Percentiles rank a stretch among this genome's conserved stretches.
These are phyloP conservation scores for Adelges cooleyi DNA, from an alignment of 1,140 invertebrate genomes.

Conservation along the genomic window DNA sequence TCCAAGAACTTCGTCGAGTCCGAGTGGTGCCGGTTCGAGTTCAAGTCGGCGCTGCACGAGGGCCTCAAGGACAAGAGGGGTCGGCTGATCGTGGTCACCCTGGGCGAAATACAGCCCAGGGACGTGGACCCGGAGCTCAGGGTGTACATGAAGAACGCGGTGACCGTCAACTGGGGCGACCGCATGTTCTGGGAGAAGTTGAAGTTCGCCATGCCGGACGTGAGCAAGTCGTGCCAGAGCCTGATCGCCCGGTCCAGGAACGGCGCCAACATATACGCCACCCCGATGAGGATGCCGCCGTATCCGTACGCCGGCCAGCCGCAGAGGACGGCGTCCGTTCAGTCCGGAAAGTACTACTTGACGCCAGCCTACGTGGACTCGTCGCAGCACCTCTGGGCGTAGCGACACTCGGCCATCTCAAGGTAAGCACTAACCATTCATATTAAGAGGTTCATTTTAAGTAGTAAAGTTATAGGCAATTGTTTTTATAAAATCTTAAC, in stretches of 20 bases:
- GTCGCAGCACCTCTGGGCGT: conserved; percentile 19
- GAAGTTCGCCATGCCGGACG: conserved; percentile 76
- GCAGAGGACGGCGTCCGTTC: background rate
- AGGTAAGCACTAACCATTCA: no score
- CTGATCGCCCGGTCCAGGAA: conserved; percentile 68
- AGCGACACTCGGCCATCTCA: no score
- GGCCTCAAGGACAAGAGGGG: conserved; percentile 61
- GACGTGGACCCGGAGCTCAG: conserved; percentile 81
- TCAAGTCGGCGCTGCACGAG: conserved; percentile 82
- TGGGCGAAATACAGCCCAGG: conserved; percentile 68
- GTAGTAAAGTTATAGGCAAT: no score
- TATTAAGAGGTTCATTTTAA: no score
- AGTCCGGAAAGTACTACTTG: conserved; percentile 15
- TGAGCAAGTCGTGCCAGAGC: conserved; percentile 63
- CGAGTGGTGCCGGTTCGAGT: conserved; percentile 88
- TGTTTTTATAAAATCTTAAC: no score
- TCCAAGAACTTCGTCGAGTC: conserved; percentile 87
- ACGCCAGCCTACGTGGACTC: conserved; percentile 16
- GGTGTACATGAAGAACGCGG: conserved; percentile 78
- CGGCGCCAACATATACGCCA: conserved; percentile 22
- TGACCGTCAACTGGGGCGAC: conserved; percentile 82
- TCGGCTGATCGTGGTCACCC: conserved; percentile 71
- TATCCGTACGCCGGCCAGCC: conserved; percentile 6
- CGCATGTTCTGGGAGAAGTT: conserved; percentile 91
- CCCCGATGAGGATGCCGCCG: conserved; percentile 11